phyloP scores from a whole-genome alignment of 2,888 invertebrate genomes.

The Aromia moschata region DNA sequence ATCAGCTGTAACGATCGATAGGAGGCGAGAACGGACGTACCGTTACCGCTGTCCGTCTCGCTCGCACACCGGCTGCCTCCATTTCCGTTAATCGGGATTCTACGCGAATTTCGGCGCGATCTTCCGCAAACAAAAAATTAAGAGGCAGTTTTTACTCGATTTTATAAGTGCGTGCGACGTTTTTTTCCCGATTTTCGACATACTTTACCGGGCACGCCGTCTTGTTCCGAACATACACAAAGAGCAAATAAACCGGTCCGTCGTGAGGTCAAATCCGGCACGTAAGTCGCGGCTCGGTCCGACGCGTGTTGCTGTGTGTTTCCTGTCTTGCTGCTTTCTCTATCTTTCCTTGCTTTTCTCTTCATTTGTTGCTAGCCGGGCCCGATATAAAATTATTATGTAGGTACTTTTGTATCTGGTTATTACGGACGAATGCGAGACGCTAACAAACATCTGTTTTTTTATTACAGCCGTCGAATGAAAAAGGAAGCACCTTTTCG shows the following conservation, averaged over 20 bases:
- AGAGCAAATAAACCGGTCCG: constrained; percentile 47
- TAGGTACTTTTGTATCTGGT: too few relatives aligned
- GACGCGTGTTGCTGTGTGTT: constrained; percentile 26
- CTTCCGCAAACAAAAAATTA: not conserved
- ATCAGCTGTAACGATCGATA: constrained; percentile 61
- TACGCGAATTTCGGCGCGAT: too few relatives aligned
- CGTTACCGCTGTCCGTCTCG: constrained; percentile 43
- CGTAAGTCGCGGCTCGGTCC: constrained; percentile 35
- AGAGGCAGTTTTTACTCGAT: constrained; percentile 36
- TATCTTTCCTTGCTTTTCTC: constrained; percentile 22
- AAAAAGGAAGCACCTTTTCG: not conserved
- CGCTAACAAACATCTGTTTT: constrained; percentile 19
- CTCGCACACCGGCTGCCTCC: constrained; percentile 47
- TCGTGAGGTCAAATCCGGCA: constrained; percentile 36
- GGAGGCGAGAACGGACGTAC: constrained; percentile 40
- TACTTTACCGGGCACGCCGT: constrained; percentile 47
- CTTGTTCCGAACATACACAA: constrained; percentile 47
- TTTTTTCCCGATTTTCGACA: constrained; percentile 24
- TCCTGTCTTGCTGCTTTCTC: constrained; percentile 37
- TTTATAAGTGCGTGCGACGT: too few relatives aligned
- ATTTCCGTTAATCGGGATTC: constrained; percentile 35
- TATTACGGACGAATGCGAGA: constrained; percentile 13
- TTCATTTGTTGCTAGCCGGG: constrained; percentile 13
- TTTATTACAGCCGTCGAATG: constrained; percentile 14
- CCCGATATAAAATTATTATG: not conserved